Base-by-base conservation (phyloP, 2,113 vertebrate species). In the Pampusana beccarii region DNA sequence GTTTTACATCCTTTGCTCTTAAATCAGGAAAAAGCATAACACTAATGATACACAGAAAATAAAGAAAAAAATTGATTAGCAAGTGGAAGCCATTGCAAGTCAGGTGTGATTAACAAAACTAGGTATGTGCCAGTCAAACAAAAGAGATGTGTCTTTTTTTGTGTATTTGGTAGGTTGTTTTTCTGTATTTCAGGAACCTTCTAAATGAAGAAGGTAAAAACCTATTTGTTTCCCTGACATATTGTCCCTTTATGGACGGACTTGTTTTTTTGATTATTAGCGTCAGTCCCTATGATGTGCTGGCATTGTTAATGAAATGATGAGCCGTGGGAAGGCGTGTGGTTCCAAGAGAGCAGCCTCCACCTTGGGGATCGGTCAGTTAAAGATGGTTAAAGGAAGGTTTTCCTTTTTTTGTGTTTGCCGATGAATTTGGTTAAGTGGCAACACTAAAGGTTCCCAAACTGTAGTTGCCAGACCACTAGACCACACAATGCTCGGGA, bases 271-370 rank as follows among this genome's bases (percentile, higher is more conserved):
- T 56, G 11, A 50, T 31, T 23, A 64, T 17, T 56, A 21, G 31
- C 1, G 0, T 56, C 40, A 33, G 6, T 42, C 11, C 9, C 17
- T 67, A 9, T 0, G 0, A 73, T 6, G 14, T 60, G 28, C 13
- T 66, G 29, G 18, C 31, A 54, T 9, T 79, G 10, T 38, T 67
- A 64, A 34, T 31, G 25, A 40, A 62, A 91, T 2, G 3, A 58
- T n/a, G 44, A 88, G 13, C 6, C 89, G 33, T 58, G 24, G 31
- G 42, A 88, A 92, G 82, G 21, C 0, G 0, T 34, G 24, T 1
- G 0, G 21, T 74, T 84, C 51, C 44, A 82, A 75, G 16, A 86
- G 42, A 86, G 42, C 19, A 54, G 9, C 28, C 28, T 78, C 53
- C 8, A 56, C 15, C 24, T 40, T 38, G 50, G 34, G 8, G 3